Conservation (phyloP, 92 coral and sea anemone species). For the Plumapathes pennacea region DNA sequence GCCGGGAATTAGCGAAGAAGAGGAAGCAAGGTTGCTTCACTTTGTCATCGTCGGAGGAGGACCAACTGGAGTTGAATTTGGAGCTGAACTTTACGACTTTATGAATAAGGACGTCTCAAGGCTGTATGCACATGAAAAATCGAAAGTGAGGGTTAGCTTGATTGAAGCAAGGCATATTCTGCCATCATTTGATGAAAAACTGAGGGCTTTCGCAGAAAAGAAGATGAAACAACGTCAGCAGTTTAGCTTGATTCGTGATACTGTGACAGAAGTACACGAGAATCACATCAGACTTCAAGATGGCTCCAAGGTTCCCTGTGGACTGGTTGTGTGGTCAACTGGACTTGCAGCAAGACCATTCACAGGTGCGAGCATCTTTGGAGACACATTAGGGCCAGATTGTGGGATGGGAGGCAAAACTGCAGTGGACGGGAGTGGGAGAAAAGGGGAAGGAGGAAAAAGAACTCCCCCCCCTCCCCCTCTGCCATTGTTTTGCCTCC, state of each 20-base stretch:
- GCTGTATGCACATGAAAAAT: constrained; percentile 78
- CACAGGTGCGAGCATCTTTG: constrained; percentile 55
- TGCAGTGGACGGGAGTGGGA: no score
- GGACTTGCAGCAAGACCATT: constrained; percentile 94
- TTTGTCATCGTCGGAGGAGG: constrained; percentile 99
- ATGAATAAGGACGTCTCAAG: constrained; percentile 90
- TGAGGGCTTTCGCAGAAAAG: constrained; percentile 84
- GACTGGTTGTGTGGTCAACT: constrained; percentile 98
- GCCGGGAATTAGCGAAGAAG: constrained; percentile 77
- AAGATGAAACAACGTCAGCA: constrained; percentile 87
- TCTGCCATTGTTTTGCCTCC: no score
- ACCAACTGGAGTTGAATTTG: constrained; percentile 98
- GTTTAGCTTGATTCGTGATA: constrained; percentile 79
- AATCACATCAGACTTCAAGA: constrained; percentile 74
- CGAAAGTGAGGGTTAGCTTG: constrained; percentile 82
- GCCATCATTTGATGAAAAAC: constrained; percentile 94
- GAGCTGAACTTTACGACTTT: constrained; percentile 96
- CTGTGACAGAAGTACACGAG: constrained; percentile 76
- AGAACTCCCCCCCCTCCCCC: no score
- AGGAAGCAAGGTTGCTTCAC: constrained; percentile 79
- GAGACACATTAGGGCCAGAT: no score
- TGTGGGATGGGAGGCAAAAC: no score
- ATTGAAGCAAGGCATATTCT: constrained; percentile 91
- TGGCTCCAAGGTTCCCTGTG: constrained; percentile 78
- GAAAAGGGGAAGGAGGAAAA: no score